A percentile compares a stretch with the other conserved stretches of the same genome.
phyloP scores from a whole-genome alignment of 1,140 invertebrate genomes.

The Drosophila burlai region DNA sequence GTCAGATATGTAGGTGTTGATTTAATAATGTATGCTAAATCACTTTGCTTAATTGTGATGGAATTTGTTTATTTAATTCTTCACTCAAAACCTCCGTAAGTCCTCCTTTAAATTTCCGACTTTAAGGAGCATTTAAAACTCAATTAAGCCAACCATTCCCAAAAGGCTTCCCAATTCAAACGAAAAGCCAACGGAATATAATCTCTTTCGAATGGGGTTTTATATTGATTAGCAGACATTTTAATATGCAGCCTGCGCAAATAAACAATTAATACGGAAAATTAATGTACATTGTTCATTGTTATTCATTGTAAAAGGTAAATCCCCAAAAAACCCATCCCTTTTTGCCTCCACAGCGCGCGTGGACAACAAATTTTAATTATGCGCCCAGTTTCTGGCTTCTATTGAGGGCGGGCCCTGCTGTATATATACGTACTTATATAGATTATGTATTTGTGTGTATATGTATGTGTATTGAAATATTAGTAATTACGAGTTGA shows the following conservation, averaged over 20 bases:
- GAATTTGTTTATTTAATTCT: not conserved
- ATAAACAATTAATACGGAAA: constrained; percentile 81
- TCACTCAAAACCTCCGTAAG: not conserved
- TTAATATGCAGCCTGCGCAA: constrained; percentile 75
- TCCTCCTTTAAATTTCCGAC: not conserved
- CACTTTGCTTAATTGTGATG: too few relatives aligned
- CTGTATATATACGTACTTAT: constrained; percentile 29
- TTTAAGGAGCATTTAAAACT: constrained; percentile 26
- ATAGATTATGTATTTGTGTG: constrained; percentile 51
- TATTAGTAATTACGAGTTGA: constrained; percentile 82
- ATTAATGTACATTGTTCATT: constrained; percentile 83
- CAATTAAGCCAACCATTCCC: constrained; percentile 36
- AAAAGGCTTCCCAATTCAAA: constrained; percentile 21
- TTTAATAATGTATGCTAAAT: not conserved
- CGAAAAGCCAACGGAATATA: constrained; percentile 43
- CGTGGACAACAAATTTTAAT: constrained; percentile 75
- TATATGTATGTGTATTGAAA: constrained; percentile 59
- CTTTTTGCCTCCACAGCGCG: not conserved
- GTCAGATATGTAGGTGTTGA: not conserved
- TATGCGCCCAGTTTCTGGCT: constrained; percentile 66
- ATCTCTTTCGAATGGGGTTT: constrained; percentile 58
- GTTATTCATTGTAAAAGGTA: constrained; percentile 75
- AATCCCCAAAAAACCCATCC: constrained; percentile 23
- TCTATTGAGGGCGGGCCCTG: constrained; percentile 29
- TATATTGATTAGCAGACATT: constrained; percentile 72